Percentiles rank a stretch among this genome's conserved stretches.
Conservation (phyloP, 1,140 invertebrate genomes). For the Ditylenchus dipsaci region DNA sequence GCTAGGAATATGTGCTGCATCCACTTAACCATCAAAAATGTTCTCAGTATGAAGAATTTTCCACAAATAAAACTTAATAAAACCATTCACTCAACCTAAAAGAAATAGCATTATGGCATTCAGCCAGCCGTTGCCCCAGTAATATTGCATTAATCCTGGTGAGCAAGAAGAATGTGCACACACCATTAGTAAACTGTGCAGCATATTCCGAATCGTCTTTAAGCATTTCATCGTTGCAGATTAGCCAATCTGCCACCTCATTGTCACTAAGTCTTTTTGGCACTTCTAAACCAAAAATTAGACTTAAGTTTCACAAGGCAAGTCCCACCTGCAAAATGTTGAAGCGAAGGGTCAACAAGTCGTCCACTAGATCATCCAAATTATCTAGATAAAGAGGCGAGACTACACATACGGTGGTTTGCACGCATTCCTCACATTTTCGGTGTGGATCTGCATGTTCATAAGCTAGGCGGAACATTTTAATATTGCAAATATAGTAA, state of each 20-base stretch:
- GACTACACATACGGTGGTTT: not conserved
- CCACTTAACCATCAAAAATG: too few relatives aligned
- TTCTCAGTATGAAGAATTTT: too few relatives aligned
- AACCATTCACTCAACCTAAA: too few relatives aligned
- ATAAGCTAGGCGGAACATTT: not conserved
- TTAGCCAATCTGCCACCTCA: not conserved
- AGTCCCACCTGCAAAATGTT: not conserved
- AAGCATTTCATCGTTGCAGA: too few relatives aligned
- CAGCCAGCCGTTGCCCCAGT: not conserved
- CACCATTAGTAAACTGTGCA: constrained; percentile 2
- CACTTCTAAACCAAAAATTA: not conserved
- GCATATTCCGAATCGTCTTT: constrained; percentile 1
- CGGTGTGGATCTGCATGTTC: not conserved
- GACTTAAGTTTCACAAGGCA: not conserved
- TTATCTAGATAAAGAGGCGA: constrained; percentile 1
- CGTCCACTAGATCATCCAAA: not conserved
- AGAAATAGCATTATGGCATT: constrained; percentile 2
- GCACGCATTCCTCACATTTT: not conserved
- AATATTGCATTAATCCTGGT: not conserved
- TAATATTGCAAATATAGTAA: too few relatives aligned
- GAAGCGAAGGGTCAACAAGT: not conserved
- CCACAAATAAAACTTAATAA: too few relatives aligned
- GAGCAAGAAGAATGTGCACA: not conserved
- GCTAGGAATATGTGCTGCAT: too few relatives aligned
- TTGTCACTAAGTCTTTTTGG: not conserved